Conservation (phyloP, 2,888 invertebrate genomes). For the Drosophila ustulata region DNA sequence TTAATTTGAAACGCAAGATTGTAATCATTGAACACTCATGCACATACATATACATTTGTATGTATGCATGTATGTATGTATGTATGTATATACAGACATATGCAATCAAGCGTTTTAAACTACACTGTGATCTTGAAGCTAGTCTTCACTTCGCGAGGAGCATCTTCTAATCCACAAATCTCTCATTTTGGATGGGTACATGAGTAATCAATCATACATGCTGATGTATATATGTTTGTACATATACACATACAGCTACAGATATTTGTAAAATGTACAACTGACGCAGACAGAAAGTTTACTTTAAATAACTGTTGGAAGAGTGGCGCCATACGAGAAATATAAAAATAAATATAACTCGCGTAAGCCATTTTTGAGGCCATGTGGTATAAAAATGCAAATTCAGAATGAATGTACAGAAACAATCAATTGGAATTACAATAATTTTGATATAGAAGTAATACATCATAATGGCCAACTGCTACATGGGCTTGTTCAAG, state of each 20-base stretch:
- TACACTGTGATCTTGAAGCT: conserved; percentile 7
- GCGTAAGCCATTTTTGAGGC: conserved; percentile 29
- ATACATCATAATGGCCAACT: conserved; percentile 4
- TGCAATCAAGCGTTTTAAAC: conserved; percentile 6
- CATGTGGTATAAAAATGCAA: conserved; percentile 65
- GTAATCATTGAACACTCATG: neutral
- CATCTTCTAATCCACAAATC: neutral
- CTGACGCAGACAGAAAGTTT: conserved; percentile 1
- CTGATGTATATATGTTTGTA: neutral
- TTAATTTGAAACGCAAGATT: conserved; percentile 15
- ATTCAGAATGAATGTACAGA: conserved; percentile 45
- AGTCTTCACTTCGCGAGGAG: conserved; percentile 1
- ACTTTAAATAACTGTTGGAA: conserved; percentile 10
- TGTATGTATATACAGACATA: neutral
- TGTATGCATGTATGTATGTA: neutral
- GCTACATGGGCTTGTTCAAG: conserved; percentile 2
- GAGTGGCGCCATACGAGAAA: conserved; percentile 5
- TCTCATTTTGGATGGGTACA: neutral
- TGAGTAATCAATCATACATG: neutral
- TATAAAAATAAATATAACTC: neutral
- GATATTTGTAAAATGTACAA: neutral
- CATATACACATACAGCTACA: neutral
- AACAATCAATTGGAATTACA: conserved; percentile 32
- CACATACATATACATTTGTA: neutral
- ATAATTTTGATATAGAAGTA: conserved; percentile 8